Base-by-base conservation (phyloP, 2,888 invertebrate species). In the Melanophora roralis region DNA sequence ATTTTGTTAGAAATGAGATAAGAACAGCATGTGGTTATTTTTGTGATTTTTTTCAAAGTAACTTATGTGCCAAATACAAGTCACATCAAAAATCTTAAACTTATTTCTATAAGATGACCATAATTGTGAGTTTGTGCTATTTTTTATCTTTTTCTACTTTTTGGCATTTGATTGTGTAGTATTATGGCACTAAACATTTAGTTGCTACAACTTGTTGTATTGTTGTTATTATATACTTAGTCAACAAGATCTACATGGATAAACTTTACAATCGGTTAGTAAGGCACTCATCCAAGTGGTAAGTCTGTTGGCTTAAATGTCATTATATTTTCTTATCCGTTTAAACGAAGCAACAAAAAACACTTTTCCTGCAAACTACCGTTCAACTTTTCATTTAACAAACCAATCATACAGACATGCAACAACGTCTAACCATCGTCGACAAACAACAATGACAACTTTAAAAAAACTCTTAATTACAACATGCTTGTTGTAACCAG, bases 21-120 rank as follows among this genome's bases (percentile, higher is more conserved):
- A 74, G 64, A 67, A 62, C 75, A 76, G 79, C 79, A 80, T 80
- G 79, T 75, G 79, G 71, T 68, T 21, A 60, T 49, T 49, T 62
- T 49, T 38, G 55, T 9, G 32, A 32, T 64, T 69, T 59, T 51
- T 51, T 47, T 59, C 19, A 49, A 43, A 23, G 71, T 79, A 71
- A 75, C 71, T 79, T 43, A 36, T 49, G 71, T 75, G 79, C 67
- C 79, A 80, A 32, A 76, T 57, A 62, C 62, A 76, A 71, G 71
- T 76, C 67, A 65, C 21, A 36, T 43, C 64, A 74, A 78, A 64
- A 68, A 78, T 64, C 64, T 78, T 74, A 74, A 65, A 74, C 78
- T 69, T 36, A 69, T 78, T 69, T 64, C 51, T 19, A 69, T 34
- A n/a, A 65, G 16, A 45, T 62, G 23, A 16, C 23, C 34, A 64